Evolutionary conservation across 2,888 invertebrate genomes (phyloP).

Genomic region (Spodoptera littoralis): DNA sequence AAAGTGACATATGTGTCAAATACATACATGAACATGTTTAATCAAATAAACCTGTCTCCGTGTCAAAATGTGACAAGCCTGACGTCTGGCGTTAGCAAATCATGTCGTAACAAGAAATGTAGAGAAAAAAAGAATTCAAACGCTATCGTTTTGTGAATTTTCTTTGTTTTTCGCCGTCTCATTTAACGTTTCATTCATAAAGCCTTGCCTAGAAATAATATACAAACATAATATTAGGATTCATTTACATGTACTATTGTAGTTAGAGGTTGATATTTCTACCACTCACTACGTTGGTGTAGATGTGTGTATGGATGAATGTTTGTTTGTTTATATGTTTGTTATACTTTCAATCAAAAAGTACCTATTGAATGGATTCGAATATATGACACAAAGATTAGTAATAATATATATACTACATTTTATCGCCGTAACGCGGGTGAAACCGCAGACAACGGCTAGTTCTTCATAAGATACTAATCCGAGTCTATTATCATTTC

Average conservation of each 20-base stretch:
- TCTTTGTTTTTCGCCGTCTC: slow-evolving; percentile 30
- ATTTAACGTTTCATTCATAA: slow-evolving; percentile 26
- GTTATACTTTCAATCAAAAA: too few species aligned
- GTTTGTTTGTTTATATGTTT: too few species aligned
- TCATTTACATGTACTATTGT: background rate
- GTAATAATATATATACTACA: too few species aligned
- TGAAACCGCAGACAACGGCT: too few species aligned
- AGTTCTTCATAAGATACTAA: slow-evolving; percentile 33
- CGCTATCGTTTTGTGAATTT: slow-evolving; percentile 35
- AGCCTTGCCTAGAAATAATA: slow-evolving; percentile 7
- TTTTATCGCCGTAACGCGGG: too few species aligned
- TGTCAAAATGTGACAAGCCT: slow-evolving; percentile 31
- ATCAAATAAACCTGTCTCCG: slow-evolving; percentile 35
- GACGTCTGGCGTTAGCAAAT: slow-evolving; percentile 36
- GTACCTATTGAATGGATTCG: too few species aligned
- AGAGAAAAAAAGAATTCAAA: slow-evolving; percentile 25
- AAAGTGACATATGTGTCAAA: slow-evolving; percentile 4
- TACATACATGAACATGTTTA: slow-evolving; percentile 4
- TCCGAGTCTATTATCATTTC: slow-evolving; percentile 31
- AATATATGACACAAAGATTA: too few species aligned
- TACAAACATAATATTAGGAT: background rate
- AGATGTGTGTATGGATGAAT: too few species aligned
- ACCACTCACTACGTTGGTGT: too few species aligned
- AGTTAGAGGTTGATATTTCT: background rate
- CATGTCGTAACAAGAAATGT: slow-evolving; percentile 21